Evolutionary conservation across 2,113 vertebrate genomes (phyloP).

Genomic region (Aspiorhynchus laticeps): DNA sequence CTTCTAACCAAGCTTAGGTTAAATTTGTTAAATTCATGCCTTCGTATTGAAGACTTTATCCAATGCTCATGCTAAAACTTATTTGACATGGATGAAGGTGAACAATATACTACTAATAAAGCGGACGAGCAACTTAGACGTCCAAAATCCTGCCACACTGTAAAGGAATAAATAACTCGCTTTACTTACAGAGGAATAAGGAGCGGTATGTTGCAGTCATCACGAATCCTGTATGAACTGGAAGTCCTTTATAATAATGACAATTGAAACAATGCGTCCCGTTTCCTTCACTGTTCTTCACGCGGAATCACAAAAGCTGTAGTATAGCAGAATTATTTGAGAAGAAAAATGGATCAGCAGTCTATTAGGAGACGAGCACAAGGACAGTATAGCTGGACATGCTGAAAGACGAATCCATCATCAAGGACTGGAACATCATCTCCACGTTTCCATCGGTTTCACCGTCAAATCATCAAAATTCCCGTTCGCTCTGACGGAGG

Average conservation of each 20-base stretch:
- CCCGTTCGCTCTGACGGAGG: constrained; percentile 66
- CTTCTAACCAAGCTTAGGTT: not conserved
- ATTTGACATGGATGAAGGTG: not conserved
- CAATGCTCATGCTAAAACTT: constrained; percentile 2
- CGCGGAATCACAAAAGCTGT: constrained; percentile 62
- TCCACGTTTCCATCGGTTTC: constrained; percentile 59
- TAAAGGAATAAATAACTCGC: not conserved
- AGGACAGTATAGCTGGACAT: constrained; percentile 70
- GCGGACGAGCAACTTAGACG: not conserved
- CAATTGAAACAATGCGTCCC: constrained; percentile 71
- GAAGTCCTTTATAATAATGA: constrained; percentile 69
- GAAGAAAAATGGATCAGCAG: constrained; percentile 54
- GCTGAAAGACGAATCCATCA: constrained; percentile 63
- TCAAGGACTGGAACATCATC: constrained; percentile 57
- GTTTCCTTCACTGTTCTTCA: constrained; percentile 65
- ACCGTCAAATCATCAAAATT: constrained; percentile 70
- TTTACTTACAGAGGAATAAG: constrained; percentile 48
- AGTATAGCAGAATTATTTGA: constrained; percentile 61
- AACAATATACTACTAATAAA: not conserved
- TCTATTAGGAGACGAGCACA: constrained; percentile 68
- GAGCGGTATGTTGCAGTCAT: constrained; percentile 75
- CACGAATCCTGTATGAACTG: constrained; percentile 62
- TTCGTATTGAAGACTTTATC: not conserved
- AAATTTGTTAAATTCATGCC: not conserved
- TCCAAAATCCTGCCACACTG: not conserved